A percentile compares a stretch with the other conserved stretches of the same genome.
These are phyloP conservation scores for Conus ventricosus DNA, from an alignment of 1,140 invertebrate genomes.

Conservation along the genomic window DNA sequence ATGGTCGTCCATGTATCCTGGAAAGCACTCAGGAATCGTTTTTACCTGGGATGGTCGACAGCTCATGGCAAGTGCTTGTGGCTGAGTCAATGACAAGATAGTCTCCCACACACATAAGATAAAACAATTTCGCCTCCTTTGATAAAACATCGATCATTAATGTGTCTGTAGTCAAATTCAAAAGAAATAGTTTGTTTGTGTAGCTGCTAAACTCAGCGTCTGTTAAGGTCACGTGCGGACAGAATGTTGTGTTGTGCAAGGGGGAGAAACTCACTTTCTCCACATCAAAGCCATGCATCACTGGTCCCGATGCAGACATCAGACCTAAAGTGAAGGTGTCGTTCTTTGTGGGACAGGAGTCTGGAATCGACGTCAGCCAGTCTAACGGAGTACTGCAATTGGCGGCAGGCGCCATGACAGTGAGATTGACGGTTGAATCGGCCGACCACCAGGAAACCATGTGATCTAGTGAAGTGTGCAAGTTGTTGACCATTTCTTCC, in stretches of 20 bases:
- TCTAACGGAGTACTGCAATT: not conserved
- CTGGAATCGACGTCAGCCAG: not conserved
- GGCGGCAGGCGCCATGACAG: not conserved
- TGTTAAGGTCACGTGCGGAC: conserved; percentile 1
- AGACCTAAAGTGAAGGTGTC: not conserved
- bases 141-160: not conserved
- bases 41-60: not conserved
- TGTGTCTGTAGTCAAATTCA: not conserved
- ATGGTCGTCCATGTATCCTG: conserved; percentile 14
- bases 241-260: conserved; percentile 14
- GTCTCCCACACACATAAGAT: conserved; percentile 7
- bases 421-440: not conserved
- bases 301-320: not conserved
- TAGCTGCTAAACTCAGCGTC: not conserved
- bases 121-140: not conserved
- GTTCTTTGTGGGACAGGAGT: not conserved
- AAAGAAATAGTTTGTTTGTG: not conserved
- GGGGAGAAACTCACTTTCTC: not conserved
- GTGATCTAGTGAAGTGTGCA: not conserved
- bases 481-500: not conserved
- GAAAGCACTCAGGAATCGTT: not conserved
- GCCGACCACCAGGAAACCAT: not conserved
- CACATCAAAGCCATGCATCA: not conserved
- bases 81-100: not conserved
- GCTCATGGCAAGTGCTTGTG: not conserved